Evolutionary conservation across 2,113 vertebrate genomes (phyloP), one percentile per base, ranked within the genome.

Genomic region (Poicephalus gulielmi): DNA sequence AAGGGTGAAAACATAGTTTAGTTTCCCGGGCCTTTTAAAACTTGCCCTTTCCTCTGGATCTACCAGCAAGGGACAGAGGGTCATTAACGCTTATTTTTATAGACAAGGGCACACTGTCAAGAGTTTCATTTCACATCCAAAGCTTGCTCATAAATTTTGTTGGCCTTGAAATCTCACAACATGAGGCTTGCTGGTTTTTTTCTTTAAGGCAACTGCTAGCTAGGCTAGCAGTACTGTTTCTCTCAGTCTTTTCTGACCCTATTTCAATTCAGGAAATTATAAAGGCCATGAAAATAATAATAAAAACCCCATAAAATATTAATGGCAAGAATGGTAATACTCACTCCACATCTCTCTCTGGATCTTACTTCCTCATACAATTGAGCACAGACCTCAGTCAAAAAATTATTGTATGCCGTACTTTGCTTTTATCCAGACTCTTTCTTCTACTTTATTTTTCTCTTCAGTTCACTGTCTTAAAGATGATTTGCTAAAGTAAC

Each of bases 31-130:
- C 57, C 70, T 92, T 95, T 83, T 71, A 63, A 64, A 94, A 83
- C 37, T 73, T 86, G 43, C 44, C 77, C 68, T 96, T 92, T 94
- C 92, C 87, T 90, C 84, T 91, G 63, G 35, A 83, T 76, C 85
- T 86, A 49, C 37, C 62, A 92, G 41, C 11, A 49, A 64, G 68
- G 52, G 86, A 90, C 43, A 75, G 64, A 41, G 86, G 86, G 90
- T 94, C 94, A 92, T 52, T 88, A 91, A 25, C 0, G 55, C 89
- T 95, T 96, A 94, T 96, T 97, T 96, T 95, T 90, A 80, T 53
- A 94, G 91, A 94, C 83, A 88, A 95, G 84, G 90, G n/a, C 43
- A 89, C 81, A 57, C 80, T 95, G 76, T 93, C 75, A 70, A 70
- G 77, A 66, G 57, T 81, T 94, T 55, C 50, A 69, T 88, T 78